phyloP scores from a whole-genome alignment of 2,888 invertebrate species.

The Cerastoderma edule region DNA sequence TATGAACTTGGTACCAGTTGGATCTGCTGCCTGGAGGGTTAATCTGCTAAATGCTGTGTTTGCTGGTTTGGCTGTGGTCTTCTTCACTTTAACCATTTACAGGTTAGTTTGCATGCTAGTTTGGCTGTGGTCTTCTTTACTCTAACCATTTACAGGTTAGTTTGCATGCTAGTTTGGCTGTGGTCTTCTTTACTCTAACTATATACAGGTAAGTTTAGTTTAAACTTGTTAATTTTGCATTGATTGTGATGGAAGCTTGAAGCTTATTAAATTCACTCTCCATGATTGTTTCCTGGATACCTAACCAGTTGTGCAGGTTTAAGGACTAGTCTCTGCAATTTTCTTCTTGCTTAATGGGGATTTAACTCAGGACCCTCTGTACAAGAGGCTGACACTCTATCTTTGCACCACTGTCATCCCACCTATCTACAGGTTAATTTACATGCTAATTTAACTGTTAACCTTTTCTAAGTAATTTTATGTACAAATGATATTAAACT shows the following conservation, averaged over 20 bases:
- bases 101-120: conserved; percentile 72
- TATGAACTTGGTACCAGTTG: conserved; percentile 71
- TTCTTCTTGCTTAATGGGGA: no score
- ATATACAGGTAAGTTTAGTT: conserved; percentile 71
- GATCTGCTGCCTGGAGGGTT: conserved; percentile 79
- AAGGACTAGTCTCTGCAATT: no score
- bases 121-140: conserved; percentile 68
- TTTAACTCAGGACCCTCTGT: no score
- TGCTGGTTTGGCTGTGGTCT: conserved; percentile 67
- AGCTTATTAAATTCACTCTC: no score
- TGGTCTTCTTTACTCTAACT: conserved; percentile 66
- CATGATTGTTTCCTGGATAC: no score
- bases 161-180: conserved; percentile 68
- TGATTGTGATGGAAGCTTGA: no score
- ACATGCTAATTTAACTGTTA: conserved; percentile 68
- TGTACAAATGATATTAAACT: no score
- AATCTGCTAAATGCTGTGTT: conserved; percentile 76
- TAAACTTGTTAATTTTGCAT: no score
- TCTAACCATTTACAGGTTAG: conserved; percentile 69
- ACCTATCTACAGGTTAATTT: conserved; percentile 66
- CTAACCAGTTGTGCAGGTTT: no score
- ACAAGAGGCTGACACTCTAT: no score
- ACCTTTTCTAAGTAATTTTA: no score
- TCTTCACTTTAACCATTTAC: conserved; percentile 68
- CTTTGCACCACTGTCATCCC: no score